A percentile compares a stretch with the other conserved stretches of the same genome.
These are phyloP conservation scores for Podarcis raffonei DNA, from an alignment of 2,113 vertebrate genomes.

Conservation along the genomic window DNA sequence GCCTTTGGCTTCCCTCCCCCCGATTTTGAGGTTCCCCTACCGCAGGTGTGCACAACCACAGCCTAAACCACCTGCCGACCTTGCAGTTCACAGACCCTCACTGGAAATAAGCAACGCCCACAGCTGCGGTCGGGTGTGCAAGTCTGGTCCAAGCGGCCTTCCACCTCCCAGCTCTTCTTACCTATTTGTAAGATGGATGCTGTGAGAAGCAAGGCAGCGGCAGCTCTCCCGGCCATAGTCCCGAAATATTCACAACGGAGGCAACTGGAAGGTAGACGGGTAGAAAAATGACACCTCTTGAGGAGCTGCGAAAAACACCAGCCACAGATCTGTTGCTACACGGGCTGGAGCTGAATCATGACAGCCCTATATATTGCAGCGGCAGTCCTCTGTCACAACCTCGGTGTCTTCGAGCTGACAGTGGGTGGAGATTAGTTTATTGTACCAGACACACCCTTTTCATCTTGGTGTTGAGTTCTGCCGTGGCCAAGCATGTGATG, in stretches of 20 bases:
- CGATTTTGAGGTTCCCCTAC: too few species aligned
- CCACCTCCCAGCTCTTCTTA: not conserved
- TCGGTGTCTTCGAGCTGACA: not conserved
- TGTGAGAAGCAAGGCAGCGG: not conserved
- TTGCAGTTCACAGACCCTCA: not conserved
- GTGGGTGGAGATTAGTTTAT: not conserved
- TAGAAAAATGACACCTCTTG: not conserved
- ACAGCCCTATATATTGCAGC: constrained; percentile 1
- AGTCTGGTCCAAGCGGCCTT: not conserved
- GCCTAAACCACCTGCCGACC: not conserved
- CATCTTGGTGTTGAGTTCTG: not conserved
- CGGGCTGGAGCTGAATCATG: not conserved
- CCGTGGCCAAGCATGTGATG: too few species aligned
- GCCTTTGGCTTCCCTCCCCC: too few species aligned
- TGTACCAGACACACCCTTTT: not conserved
- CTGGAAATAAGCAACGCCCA: not conserved
- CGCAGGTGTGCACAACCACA: not conserved
- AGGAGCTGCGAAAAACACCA: not conserved
- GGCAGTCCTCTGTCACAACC: not conserved
- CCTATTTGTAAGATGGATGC: not conserved
- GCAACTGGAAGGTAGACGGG: not conserved
- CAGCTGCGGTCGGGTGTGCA: too few species aligned
- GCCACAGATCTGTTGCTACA: not conserved
- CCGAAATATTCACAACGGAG: not conserved
- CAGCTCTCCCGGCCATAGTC: not conserved